Evolutionary conservation across 2,113 vertebrate genomes (phyloP), one percentile per base, ranked within the genome.

Genomic region (Gasterosteus aculeatus): DNA sequence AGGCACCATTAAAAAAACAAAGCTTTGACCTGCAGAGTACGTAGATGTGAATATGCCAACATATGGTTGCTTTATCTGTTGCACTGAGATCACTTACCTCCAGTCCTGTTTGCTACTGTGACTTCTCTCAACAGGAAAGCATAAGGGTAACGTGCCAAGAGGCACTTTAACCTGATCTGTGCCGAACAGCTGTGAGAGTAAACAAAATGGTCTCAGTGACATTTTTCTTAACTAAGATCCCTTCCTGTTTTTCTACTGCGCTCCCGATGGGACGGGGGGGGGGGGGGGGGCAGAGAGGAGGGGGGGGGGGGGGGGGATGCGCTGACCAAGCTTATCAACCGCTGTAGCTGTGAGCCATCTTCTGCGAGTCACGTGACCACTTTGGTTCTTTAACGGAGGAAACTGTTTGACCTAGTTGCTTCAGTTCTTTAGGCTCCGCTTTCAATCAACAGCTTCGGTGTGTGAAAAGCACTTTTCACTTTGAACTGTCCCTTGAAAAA

Each of bases 191-290:
- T 57, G 46, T 53, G 29, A 19, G 56, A 44, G 64, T 51, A 5
- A 42, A 77, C 26, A 12, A 6, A 2, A 18, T 29, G 61, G 19
- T 70, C 49, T 71, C 66, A 2, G 53, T 59, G 65, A 60, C 70
- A 74, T 72, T 84, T 62, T 26, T 56, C 49, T 75, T 33, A 61
- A 18, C 42, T 42, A 65, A 70, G 64, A 69, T 78, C 80, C 71
- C 44, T 82, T 88, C 85, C 84, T 91, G 83, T 90, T 87, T 87
- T 84, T 80, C 60, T 11, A 38, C 15, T 75, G 47, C 39, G 61
- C 75, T 68, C 62, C 46, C 72, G 74, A 76, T 47, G 76, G 35
- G 26, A 39, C 35, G 1, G 54, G 10, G 7, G 6, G 5, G 33
- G 5, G 33, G 33, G 5, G 33, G 33, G 33, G 33, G 35, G 35